Percentiles rank a stretch among this genome's conserved stretches.
phyloP scores from a whole-genome alignment of 2,113 vertebrate genomes.

The Cyprinus carpio region DNA sequence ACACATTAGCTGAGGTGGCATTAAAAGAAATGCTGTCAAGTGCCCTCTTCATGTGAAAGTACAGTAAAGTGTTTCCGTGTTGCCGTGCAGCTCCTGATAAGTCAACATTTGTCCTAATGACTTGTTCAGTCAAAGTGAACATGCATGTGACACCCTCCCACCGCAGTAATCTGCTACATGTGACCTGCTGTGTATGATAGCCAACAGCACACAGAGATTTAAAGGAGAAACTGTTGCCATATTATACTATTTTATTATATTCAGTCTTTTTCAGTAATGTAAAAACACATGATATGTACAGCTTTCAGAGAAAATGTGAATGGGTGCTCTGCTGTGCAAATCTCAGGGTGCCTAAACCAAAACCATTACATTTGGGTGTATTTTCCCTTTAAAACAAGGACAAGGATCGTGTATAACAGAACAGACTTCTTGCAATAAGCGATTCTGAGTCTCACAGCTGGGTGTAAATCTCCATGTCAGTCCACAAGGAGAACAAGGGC shows the following conservation, averaged over 20 bases:
- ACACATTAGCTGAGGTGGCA: not conserved
- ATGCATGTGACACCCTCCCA: slow-evolving; percentile 66
- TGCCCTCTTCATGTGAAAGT: not conserved
- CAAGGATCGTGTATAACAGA: not conserved
- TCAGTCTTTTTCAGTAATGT: not conserved
- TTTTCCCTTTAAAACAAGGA: not conserved
- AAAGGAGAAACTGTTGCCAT: not conserved
- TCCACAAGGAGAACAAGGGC: slow-evolving; percentile 42
- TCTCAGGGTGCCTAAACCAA: not conserved
- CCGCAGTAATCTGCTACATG: slow-evolving; percentile 72
- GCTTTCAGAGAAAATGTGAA: not conserved
- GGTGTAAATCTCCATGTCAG: slow-evolving; percentile 14
- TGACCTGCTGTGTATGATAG: slow-evolving; percentile 51
- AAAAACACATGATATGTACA: not conserved
- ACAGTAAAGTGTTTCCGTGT: slow-evolving; percentile 9
- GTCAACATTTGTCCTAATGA: slow-evolving; percentile 53
- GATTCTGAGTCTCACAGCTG: slow-evolving; percentile 25
- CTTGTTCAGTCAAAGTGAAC: slow-evolving; percentile 55
- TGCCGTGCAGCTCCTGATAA: slow-evolving; percentile 57
- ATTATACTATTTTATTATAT: not conserved
- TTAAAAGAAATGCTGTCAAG: not conserved
- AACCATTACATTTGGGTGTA: not conserved
- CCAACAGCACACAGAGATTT: not conserved
- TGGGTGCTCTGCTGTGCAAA: not conserved
- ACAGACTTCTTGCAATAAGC: slow-evolving; percentile 6